Base-by-base conservation (phyloP, 2,888 invertebrate species). In the Heteropelma amictum region DNA sequence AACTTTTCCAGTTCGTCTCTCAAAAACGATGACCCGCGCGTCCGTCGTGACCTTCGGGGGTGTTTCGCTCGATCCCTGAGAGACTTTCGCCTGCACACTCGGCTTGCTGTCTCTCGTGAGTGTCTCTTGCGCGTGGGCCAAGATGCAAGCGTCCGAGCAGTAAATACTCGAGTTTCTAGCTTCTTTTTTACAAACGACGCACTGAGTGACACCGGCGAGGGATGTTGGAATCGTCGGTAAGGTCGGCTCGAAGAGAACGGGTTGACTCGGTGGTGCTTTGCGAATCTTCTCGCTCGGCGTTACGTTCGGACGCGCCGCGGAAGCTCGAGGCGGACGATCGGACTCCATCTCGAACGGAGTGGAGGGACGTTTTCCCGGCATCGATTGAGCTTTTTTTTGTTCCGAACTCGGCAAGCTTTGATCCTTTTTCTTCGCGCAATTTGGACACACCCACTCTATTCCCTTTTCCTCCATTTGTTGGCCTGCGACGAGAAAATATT, bases 391-490 rank as follows among this genome's bases (percentile, higher is more conserved):
- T 35, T 71, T 69, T 23, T 61, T 74, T 17, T 54, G 74, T 58
- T 73, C 61, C 3, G 53, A 23, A 51, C 56, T 63, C 1, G 72
- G 8, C 56, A 81, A 83, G 5, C 63, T 76, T 28, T 87, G 86
- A 28, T 86, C 87, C 75, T 89, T 87, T 82, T 93, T 93, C 86
- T 93, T 94, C 12, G 91, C 89, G 88, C 97, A 97, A 85, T 95
- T 95, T 0, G 96, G 94, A 88, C 97, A 97, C 74, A 94, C 93
- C 97, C 97, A 97, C 85, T 96, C 96, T 77, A 94, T 93, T 6
- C 96, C 95, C 80, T 95, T 93, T 63, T 94, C 93, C 88, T 98
- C 98, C 96, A 98, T 97, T 89, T 96, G 95, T 83, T 95, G 93
- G 28, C 92, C 92, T 86, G 84, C 76, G 12, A 78, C 56, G 6